Evolutionary conservation across 2,113 vertebrate genomes (phyloP).

Genomic region (Steatornis caripensis): DNA sequence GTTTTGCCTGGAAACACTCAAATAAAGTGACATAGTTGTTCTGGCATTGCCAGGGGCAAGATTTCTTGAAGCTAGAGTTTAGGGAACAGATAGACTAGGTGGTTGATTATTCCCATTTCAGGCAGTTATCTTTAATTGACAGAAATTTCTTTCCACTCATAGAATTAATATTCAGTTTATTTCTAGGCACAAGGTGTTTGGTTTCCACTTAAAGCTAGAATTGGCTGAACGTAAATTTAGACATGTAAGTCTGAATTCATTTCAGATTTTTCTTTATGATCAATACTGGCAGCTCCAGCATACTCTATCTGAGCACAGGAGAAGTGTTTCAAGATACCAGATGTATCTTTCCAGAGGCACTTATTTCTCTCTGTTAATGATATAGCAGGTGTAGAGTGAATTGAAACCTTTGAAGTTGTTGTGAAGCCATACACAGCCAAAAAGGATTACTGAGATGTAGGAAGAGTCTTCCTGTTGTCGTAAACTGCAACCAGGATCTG

Average conservation of each 20-base stretch:
- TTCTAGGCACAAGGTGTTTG: not conserved
- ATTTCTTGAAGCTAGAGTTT: not conserved
- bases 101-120: not conserved
- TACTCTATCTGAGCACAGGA: not conserved
- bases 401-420: not conserved
- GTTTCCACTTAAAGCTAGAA: not conserved
- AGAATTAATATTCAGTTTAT: not conserved
- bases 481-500: not conserved
- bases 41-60: not conserved
- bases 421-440: not conserved
- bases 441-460: not conserved
- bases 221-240: not conserved
- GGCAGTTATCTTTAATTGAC: not conserved
- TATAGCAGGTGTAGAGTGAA: not conserved
- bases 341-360: not conserved
- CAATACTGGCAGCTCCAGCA: not conserved
- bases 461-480: not conserved
- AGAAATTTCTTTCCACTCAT: not conserved
- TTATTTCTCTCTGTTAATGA: not conserved
- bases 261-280: not conserved
- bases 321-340: not conserved
- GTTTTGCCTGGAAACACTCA: not conserved
- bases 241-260: accelerated
- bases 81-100: not conserved
- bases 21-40: not conserved